Evolutionary conservation across 2,888 invertebrate genomes (phyloP).

Genomic region (Heterodera filipjevi): DNA sequence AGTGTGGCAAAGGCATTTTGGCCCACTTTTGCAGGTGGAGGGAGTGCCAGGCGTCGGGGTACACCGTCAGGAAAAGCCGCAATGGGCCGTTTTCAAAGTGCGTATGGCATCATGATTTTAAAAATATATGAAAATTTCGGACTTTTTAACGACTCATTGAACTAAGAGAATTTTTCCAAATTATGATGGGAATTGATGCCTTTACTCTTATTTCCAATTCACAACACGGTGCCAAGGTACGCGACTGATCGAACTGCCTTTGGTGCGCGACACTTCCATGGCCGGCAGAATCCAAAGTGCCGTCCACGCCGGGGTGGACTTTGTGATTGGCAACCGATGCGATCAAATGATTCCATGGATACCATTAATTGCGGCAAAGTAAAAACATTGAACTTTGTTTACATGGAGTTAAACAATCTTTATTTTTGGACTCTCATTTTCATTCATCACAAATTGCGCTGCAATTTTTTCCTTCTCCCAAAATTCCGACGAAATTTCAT

Average conservation of each 20-base stretch:
- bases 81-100: neutral
- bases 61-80: neutral
- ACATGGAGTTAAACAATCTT: neutral
- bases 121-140: neutral
- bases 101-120: neutral
- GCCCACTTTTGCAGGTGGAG: neutral
- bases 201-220: neutral
- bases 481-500: neutral
- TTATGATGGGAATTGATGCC: neutral
- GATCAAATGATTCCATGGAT: neutral
- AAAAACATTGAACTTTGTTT: neutral
- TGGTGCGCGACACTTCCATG: neutral
- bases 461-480: slow-evolving; percentile 1
- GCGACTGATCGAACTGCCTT: neutral
- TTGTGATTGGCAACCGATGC: neutral
- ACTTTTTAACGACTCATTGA: no score
- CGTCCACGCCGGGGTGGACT: neutral
- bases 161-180: no score
- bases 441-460: neutral
- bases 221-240: neutral
- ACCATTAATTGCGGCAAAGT: neutral
- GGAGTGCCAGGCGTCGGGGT: neutral
- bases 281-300: neutral
- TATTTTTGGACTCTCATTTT: no score
- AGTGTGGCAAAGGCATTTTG: neutral